phyloP scores from a whole-genome alignment of 2,113 vertebrate species.

The Sinocyclocheilus anshuiensis region DNA sequence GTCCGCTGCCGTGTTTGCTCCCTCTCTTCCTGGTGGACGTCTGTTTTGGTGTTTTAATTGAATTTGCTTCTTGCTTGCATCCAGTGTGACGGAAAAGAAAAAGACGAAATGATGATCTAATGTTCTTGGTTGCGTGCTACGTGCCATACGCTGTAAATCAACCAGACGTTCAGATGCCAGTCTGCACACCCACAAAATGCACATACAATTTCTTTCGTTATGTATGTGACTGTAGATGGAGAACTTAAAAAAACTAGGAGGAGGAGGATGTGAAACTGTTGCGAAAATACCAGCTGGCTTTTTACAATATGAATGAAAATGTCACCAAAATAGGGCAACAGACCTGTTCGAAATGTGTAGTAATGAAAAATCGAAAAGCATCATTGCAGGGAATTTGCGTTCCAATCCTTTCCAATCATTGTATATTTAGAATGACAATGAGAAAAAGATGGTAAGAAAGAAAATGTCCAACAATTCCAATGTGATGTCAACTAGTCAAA shows the following conservation, averaged over 20 bases:
- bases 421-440: too few species aligned
- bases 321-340: not conserved
- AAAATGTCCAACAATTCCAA: too few species aligned
- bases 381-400: not conserved
- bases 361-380: not conserved
- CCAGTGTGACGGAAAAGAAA: constrained; percentile 59
- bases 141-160: constrained; percentile 36
- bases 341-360: not conserved
- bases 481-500: not conserved
- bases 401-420: too few species aligned
- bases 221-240: not conserved
- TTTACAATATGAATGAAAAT: constrained; percentile 1
- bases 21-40: constrained; percentile 31
- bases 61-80: constrained; percentile 33
- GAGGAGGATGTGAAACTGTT: not conserved
- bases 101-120: constrained; percentile 74
- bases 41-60: constrained; percentile 45
- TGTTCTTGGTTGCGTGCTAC: constrained; percentile 67
- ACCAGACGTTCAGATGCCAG: not conserved
- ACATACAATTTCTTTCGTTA: not conserved
- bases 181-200: not conserved
- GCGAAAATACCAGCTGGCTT: not conserved
- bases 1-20: constrained; percentile 22
- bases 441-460: too few species aligned
- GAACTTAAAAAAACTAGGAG: not conserved